These are phyloP conservation scores for Sphyrna mokarran DNA, from an alignment of 2,113 vertebrate genomes.

Conservation along the genomic window DNA sequence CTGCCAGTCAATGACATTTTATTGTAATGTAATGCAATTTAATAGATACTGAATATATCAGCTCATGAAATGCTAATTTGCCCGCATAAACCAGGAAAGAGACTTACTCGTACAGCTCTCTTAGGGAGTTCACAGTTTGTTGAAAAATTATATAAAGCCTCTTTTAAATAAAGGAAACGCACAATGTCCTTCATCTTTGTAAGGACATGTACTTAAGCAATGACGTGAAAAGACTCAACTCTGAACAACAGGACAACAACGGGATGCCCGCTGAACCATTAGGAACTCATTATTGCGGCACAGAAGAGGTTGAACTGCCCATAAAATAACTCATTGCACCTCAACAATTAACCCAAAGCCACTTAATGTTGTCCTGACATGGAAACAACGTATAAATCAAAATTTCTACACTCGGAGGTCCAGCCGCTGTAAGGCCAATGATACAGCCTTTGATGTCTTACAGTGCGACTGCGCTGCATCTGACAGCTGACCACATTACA, in stretches of 20 bases:
- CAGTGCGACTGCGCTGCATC: not conserved
- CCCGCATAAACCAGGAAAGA: not conserved
- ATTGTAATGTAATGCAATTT: slow-evolving; percentile 25
- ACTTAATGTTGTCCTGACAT: slow-evolving; percentile 49
- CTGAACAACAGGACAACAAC: not conserved
- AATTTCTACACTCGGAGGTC: slow-evolving; percentile 48
- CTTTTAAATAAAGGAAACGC: not conserved
- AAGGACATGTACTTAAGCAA: not conserved
- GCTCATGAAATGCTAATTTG: slow-evolving; percentile 2
- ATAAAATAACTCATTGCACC: slow-evolving; percentile 45
- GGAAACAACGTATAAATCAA: slow-evolving; percentile 49
- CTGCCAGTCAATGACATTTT: not conserved
- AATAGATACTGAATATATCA: not conserved
- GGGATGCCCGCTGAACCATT: slow-evolving; percentile 44
- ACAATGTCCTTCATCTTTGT: slow-evolving; percentile 3
- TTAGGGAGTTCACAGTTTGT: not conserved
- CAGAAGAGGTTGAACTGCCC: slow-evolving; percentile 50
- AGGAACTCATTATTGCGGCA: slow-evolving; percentile 54
- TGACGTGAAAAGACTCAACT: not conserved
- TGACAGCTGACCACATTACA: not conserved
- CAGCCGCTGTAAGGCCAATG: slow-evolving; percentile 16
- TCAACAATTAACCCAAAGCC: slow-evolving; percentile 51
- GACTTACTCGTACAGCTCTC: not conserved
- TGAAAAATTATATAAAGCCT: not conserved
- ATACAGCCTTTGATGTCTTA: not conserved